These are phyloP conservation scores for Chionomys nivalis DNA, from an alignment of 2,113 vertebrate genomes.

Conservation along the genomic window DNA sequence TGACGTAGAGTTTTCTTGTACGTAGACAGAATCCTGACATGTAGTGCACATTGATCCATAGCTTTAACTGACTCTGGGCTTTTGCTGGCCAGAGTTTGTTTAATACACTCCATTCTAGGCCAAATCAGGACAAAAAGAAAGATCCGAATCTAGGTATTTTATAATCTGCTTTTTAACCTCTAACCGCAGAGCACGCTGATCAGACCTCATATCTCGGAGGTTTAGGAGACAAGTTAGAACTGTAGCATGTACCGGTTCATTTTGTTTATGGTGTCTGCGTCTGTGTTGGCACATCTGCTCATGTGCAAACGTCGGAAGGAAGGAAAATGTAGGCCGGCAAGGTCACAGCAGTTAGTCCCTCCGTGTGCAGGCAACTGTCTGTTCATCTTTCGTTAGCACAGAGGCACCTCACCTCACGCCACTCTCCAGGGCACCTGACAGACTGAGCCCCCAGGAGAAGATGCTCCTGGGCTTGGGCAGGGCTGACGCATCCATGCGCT, in stretches of 20 bases:
- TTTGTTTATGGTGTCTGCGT: slow-evolving; percentile 79
- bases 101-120: slow-evolving; percentile 96
- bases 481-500: background rate
- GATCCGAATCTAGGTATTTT: slow-evolving; percentile 95
- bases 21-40: slow-evolving; percentile 92
- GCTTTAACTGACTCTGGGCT: slow-evolving; percentile 93
- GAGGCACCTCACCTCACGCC: slow-evolving; percentile 79
- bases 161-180: slow-evolving; percentile 95
- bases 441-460: slow-evolving; percentile 71
- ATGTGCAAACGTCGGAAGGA: slow-evolving; percentile 43
- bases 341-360: slow-evolving; percentile 76
- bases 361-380: slow-evolving; percentile 19
- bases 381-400: slow-evolving; percentile 51
- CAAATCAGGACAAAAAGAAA: slow-evolving; percentile 93
- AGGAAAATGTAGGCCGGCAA: slow-evolving; percentile 70
- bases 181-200: slow-evolving; percentile 94
- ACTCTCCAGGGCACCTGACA: slow-evolving; percentile 77
- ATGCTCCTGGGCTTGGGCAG: slow-evolving; percentile 59
- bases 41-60: slow-evolving; percentile 95
- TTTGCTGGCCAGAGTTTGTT: slow-evolving; percentile 91
- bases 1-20: slow-evolving; percentile 93
- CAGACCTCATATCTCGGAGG: slow-evolving; percentile 93
- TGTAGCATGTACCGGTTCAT: slow-evolving; percentile 86
- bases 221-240: slow-evolving; percentile 91
- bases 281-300: slow-evolving; percentile 62